Conservation (phyloP, 2,888 invertebrate species). For the Drosophila leonis region DNA sequence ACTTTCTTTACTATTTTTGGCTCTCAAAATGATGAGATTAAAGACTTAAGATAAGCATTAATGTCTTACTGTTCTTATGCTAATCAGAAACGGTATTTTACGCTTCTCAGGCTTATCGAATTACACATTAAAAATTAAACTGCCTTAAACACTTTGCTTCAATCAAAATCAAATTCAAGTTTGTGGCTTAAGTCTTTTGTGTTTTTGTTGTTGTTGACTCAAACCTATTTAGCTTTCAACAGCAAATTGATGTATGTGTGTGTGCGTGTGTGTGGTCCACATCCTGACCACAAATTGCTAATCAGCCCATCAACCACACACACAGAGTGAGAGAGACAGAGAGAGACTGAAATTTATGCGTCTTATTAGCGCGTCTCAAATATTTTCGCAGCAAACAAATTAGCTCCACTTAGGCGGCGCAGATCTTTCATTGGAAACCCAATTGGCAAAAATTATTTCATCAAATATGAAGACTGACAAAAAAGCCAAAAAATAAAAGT, state of each 20-base stretch:
- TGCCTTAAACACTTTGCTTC: neutral
- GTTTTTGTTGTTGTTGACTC: neutral
- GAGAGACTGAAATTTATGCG: constrained; percentile 58
- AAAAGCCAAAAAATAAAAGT: neutral
- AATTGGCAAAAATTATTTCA: constrained; percentile 70
- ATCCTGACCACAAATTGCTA: constrained; percentile 71
- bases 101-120: constrained; percentile 10
- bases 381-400: constrained; percentile 78
- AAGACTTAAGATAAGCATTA: neutral
- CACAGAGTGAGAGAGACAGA: constrained; percentile 22
- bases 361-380: constrained; percentile 74
- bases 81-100: neutral
- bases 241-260: constrained; percentile 38
- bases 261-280: constrained; percentile 61
- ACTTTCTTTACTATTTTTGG: neutral
- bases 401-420: constrained; percentile 77
- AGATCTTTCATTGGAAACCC: constrained; percentile 52
- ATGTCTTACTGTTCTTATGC: constrained; percentile 6
- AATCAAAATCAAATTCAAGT: constrained; percentile 34
- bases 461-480: constrained; percentile 54
- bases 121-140: constrained; percentile 3
- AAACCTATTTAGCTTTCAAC: constrained; percentile 50
- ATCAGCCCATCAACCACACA: constrained; percentile 59
- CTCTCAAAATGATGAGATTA: neutral
- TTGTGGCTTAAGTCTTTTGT: constrained; percentile 55